Conservation (phyloP, 2,888 invertebrate genomes). For the Brachynemurus nebulosus region DNA sequence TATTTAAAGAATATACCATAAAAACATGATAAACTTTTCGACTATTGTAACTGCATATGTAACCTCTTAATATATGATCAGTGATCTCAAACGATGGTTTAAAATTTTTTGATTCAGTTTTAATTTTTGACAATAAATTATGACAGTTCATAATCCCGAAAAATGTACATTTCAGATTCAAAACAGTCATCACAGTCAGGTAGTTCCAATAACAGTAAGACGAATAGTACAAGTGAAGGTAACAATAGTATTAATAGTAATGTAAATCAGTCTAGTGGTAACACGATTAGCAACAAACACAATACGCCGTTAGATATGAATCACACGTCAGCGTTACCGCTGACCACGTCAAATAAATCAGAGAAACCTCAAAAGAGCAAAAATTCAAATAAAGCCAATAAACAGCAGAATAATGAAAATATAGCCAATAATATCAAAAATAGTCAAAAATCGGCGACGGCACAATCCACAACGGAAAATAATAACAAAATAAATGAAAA, state of each 20-base stretch:
- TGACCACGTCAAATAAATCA: conserved; percentile 7
- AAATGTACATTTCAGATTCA: conserved; percentile 8
- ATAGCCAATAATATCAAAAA: conserved; percentile 34
- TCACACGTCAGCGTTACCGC: conserved; percentile 14
- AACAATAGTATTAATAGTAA: conserved; percentile 11
- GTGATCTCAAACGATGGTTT: no score
- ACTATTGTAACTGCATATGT: no score
- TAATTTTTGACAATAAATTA: no score
- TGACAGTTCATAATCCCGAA: no score
- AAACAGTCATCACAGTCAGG: conserved; percentile 6
- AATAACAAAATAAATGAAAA: conserved; percentile 11
- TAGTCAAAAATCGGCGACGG: conserved; percentile 26
- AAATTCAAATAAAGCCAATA: conserved; percentile 22
- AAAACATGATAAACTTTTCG: no score
- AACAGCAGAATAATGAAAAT: conserved; percentile 33
- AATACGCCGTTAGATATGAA: conserved; percentile 35
- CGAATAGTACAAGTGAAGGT: conserved; percentile 9
- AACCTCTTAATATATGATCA: no score
- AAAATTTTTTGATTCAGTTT: no score
- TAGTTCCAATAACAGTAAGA: not conserved
- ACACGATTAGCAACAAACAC: conserved; percentile 35
- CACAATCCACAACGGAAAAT: conserved; percentile 23
- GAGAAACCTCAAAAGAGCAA: conserved; percentile 10
- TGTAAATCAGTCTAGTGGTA: conserved; percentile 17
- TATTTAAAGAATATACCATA: no score